Evolutionary conservation across 2,888 invertebrate species (phyloP).

Genomic region (Hydriomena furcata): DNA sequence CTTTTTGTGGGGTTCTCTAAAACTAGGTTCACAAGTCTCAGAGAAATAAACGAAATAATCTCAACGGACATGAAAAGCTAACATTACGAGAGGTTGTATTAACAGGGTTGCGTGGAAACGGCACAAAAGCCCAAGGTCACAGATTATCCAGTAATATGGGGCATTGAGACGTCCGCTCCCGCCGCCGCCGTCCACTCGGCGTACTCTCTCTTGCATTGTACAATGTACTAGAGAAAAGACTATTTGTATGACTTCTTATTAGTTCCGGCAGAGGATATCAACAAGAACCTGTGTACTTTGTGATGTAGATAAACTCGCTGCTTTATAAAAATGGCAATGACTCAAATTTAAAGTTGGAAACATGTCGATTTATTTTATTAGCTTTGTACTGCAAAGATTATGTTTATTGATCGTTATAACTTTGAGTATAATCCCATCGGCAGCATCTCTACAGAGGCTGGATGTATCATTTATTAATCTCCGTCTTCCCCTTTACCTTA

Average conservation of each 20-base stretch:
- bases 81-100: neutral
- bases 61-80: neutral
- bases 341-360: no score
- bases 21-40: neutral
- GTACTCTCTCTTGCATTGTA: no score
- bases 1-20: no score
- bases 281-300: no score
- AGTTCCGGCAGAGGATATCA: no score
- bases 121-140: neutral
- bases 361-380: no score
- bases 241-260: conserved; percentile 3
- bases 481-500: conserved; percentile 8
- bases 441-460: neutral
- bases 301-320: no score
- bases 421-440: neutral
- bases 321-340: no score
- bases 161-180: conserved; percentile 1
- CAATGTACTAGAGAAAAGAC: no score
- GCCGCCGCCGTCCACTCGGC: neutral
- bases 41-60: neutral
- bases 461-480: conserved; percentile 1
- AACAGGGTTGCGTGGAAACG: no score
- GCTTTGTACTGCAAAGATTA: no score
- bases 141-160: neutral
- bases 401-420: no score